Conservation (phyloP, 2,888 invertebrate genomes). For the Rhagonycha fulva region DNA sequence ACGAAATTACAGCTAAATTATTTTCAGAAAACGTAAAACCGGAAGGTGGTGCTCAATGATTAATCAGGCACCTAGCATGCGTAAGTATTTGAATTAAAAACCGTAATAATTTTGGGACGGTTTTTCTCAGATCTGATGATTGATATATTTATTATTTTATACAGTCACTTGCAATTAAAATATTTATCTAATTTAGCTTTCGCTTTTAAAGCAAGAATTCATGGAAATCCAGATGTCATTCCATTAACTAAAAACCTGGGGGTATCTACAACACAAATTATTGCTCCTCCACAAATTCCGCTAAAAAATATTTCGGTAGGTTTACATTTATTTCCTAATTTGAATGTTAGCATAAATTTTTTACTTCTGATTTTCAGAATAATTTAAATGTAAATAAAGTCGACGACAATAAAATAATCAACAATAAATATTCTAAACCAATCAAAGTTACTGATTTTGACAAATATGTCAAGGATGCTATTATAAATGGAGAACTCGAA, state of each 20-base stretch:
- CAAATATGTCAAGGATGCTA: conserved; percentile 49
- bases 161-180: too few relatives aligned
- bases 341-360: not conserved
- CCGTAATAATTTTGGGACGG: not conserved
- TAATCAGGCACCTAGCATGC: not conserved
- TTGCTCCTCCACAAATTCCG: not conserved
- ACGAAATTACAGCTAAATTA: not conserved
- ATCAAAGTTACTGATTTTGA: conserved; percentile 50
- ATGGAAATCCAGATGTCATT: conserved; percentile 16
- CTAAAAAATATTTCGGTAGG: not conserved
- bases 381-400: not conserved
- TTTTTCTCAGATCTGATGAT: too few relatives aligned
- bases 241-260: conserved; percentile 8
- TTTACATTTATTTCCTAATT: not conserved
- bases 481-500: conserved; percentile 45
- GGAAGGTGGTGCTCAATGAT: not conserved
- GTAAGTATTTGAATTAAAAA: not conserved
- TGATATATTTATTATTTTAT: too few relatives aligned
- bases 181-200: not conserved
- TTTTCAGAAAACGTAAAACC: conserved; percentile 4
- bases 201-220: not conserved
- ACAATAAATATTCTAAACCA: conserved; percentile 25
- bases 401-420: not conserved
- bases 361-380: not conserved
- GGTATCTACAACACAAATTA: not conserved